These are phyloP conservation scores for Aptenodytes forsteri DNA, from an alignment of 2,113 vertebrate genomes.

Conservation along the genomic window DNA sequence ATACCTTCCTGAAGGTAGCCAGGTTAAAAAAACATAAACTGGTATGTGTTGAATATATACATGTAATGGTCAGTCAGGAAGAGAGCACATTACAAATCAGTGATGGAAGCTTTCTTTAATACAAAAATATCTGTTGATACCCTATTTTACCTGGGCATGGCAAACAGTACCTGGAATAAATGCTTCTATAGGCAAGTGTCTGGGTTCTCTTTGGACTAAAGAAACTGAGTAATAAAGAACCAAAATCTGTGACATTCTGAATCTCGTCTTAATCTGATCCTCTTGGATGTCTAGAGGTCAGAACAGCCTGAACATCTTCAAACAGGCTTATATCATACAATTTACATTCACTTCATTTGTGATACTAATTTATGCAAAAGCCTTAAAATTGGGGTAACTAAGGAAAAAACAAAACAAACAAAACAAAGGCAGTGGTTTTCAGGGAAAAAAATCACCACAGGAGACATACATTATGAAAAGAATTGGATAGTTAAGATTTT, in stretches of 20 bases:
- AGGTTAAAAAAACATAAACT: neutral
- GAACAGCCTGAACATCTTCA: neutral
- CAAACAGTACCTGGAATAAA: neutral
- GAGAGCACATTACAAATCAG: neutral
- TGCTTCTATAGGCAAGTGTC: neutral
- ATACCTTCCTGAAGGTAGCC: neutral
- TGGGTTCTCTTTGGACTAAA: neutral
- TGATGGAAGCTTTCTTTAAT: neutral
- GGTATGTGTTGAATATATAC: neutral
- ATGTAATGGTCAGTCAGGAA: neutral
- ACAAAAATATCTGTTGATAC: neutral
- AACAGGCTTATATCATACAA: neutral
- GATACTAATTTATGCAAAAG: neutral
- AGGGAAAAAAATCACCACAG: neutral
- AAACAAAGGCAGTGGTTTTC: neutral
- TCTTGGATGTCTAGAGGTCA: neutral
- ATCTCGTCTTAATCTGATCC: neutral
- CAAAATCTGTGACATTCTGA: neutral
- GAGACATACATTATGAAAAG: neutral
- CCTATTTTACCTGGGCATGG: neutral
- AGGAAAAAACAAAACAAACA: neutral
- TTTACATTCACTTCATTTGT: neutral
- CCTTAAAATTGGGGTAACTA: neutral
- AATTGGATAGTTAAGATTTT: neutral
- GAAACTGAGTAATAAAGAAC: neutral